Percentiles rank a stretch among this genome's conserved stretches.
Evolutionary conservation across 2,888 invertebrate species (phyloP).

Genomic region (Metalampra italica): DNA sequence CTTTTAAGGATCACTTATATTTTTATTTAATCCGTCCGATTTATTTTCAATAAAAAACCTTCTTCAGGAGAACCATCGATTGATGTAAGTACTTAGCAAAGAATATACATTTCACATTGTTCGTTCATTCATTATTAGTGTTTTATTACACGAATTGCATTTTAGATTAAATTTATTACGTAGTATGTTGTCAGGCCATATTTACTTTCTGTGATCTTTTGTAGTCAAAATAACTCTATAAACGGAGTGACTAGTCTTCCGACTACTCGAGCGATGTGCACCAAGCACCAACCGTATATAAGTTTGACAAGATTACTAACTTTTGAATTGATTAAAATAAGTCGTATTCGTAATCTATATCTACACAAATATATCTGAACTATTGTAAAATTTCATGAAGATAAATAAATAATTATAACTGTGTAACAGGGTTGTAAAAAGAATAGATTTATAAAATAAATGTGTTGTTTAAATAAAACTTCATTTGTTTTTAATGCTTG

Average conservation of each 20-base stretch:
- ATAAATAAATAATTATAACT: neutral
- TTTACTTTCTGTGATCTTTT: conserved; percentile 19
- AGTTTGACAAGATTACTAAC: no score
- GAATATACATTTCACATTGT: neutral
- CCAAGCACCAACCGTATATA: no score
- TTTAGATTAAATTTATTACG: neutral
- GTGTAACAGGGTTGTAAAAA: conserved; percentile 56
- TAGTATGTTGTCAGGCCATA: conserved; percentile 6
- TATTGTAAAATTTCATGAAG: no score
- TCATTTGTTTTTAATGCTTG: neutral
- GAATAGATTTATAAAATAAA: conserved; percentile 50
- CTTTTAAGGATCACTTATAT: neutral
- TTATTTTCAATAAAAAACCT: neutral
- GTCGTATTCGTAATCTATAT: neutral
- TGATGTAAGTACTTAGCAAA: neutral
- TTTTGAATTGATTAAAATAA: no score
- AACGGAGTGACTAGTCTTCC: neutral
- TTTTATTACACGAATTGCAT: neutral
- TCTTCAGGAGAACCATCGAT: neutral
- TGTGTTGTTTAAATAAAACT: conserved; percentile 40
- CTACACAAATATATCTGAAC: neutral
- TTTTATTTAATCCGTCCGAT: conserved; percentile 10
- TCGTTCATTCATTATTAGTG: neutral
- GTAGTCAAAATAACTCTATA: neutral
- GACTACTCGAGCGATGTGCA: neutral